phyloP scores from a whole-genome alignment of 1,140 invertebrate species.

The Neodiprion pinetum region DNA sequence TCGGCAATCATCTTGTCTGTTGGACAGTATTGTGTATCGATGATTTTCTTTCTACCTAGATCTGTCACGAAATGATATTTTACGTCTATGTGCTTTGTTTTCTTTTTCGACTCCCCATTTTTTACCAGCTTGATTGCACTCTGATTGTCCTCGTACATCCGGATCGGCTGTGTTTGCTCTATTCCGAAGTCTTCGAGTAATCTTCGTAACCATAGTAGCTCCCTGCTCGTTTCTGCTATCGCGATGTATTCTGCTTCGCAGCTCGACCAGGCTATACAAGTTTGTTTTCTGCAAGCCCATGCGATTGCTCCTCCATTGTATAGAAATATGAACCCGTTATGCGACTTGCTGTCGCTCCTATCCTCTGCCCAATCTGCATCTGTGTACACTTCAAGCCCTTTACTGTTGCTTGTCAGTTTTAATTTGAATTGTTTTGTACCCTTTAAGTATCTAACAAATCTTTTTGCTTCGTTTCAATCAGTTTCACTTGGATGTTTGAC shows the following conservation, averaged over 20 bases:
- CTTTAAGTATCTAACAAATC: slow-evolving; percentile 38
- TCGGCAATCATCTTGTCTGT: slow-evolving; percentile 24
- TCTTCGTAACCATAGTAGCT: neutral
- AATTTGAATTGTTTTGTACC: slow-evolving; percentile 28
- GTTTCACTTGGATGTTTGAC: slow-evolving; percentile 25
- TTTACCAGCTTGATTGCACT: slow-evolving; percentile 23
- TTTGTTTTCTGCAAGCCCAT: slow-evolving; percentile 40
- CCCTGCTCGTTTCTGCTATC: slow-evolving; percentile 1
- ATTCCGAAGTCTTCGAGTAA: neutral
- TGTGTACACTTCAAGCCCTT: slow-evolving; percentile 13
- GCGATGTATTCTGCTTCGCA: slow-evolving; percentile 40
- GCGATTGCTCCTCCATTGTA: slow-evolving; percentile 27
- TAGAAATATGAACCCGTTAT: slow-evolving; percentile 33
- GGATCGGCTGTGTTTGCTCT: neutral
- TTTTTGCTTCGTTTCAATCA: slow-evolving; percentile 37
- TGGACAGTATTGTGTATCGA: slow-evolving; percentile 26
- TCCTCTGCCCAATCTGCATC: slow-evolving; percentile 37
- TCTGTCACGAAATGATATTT: slow-evolving; percentile 38
- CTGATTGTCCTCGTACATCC: slow-evolving; percentile 23
- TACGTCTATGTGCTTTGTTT: slow-evolving; percentile 44
- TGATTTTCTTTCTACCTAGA: slow-evolving; percentile 24
- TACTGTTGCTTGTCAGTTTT: neutral
- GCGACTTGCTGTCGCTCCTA: slow-evolving; percentile 34
- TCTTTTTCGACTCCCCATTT: slow-evolving; percentile 13
- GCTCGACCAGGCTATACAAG: slow-evolving; percentile 31